phyloP scores from a whole-genome alignment of 2,888 invertebrate species.

The Agrilus biguttatus region DNA sequence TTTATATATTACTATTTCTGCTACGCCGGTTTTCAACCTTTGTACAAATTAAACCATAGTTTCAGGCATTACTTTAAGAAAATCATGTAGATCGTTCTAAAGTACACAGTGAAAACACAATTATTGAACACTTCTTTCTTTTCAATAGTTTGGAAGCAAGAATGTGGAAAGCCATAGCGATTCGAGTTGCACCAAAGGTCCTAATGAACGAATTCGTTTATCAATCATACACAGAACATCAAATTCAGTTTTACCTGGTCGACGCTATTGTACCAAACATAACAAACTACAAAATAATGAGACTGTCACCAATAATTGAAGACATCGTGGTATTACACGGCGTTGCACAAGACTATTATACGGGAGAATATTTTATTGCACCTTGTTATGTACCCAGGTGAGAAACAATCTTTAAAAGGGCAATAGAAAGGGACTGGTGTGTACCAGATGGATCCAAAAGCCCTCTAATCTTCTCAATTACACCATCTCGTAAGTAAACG shows the following conservation, averaged over 20 bases:
- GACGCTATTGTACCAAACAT: constrained; percentile 41
- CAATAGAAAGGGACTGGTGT: no score
- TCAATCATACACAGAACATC: constrained; percentile 39
- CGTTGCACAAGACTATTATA: constrained; percentile 36
- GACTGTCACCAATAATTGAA: constrained; percentile 39
- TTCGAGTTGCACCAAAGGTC: constrained; percentile 38
- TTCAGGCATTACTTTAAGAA: no score
- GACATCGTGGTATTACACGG: constrained; percentile 45
- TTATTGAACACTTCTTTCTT: no score
- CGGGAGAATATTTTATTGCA: constrained; percentile 39
- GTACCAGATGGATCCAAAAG: no score
- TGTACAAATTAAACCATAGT: no score
- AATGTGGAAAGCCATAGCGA: constrained; percentile 46
- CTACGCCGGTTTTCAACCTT: no score
- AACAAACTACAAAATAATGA: constrained; percentile 36
- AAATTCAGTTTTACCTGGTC: constrained; percentile 40
- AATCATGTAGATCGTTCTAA: no score
- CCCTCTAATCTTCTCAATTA: constrained; percentile 31
- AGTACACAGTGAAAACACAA: no score
- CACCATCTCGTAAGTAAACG: constrained; percentile 15
- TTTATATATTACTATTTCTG: no score
- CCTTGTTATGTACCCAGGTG: constrained; percentile 43
- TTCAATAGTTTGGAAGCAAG: constrained; percentile 36
- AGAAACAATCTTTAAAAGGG: no score
- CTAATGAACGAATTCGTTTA: constrained; percentile 37